Evolutionary conservation across 2,888 invertebrate genomes (phyloP), one percentile per base, ranked within the genome.

Genomic region (Polymixis lichenea): DNA sequence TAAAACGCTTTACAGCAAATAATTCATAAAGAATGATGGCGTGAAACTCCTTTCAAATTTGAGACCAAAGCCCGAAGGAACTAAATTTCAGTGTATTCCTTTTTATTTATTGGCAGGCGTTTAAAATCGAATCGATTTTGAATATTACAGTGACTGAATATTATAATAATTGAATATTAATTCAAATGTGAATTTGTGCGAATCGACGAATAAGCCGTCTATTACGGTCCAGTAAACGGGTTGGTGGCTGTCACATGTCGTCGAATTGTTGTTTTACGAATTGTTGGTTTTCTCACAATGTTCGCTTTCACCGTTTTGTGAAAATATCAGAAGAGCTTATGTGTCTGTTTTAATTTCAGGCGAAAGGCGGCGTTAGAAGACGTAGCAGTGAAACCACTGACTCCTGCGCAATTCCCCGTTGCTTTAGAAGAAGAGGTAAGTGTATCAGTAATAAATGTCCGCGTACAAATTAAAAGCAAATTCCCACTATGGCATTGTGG

Each of bases 381-480:
- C 89, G 97, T 99, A 81, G 99, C 99, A n/a, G 99, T 99, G 51
- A 98, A 98, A 92, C 98, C 99, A 15, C 97, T 99, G 72, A 98
- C 98, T 19, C 88, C 88, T n/a, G 87, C 87, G 43, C 98, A 98
- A 93, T 99, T 99, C 93, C 99, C 99, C 38, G 97, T 98, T 49
- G 97, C 98, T n/a, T 95, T 98, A 76, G 98, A 98, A 90, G 98
- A 98, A 94, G 98, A 98, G 97, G 98, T 98, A 92, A 97, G 97
- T 94, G 6, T 17, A 28, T 72, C 6, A 32, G 9, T 3, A 32
- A 32, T 38, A n/a, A n/a, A 17, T 28, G 32, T 1, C 0, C n/a
- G n/a, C n/a, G n/a, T n/a, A n/a, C n/a, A n/a, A n/a, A n/a, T n/a
- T n/a, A n/a, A n/a, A n/a, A n/a, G n/a, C n/a, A n/a, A n/a, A n/a